Percentiles rank a stretch among this genome's conserved stretches.
phyloP scores from a whole-genome alignment of 2,797 vertebrate genomes.

The Lagorchestes hirsutus region DNA sequence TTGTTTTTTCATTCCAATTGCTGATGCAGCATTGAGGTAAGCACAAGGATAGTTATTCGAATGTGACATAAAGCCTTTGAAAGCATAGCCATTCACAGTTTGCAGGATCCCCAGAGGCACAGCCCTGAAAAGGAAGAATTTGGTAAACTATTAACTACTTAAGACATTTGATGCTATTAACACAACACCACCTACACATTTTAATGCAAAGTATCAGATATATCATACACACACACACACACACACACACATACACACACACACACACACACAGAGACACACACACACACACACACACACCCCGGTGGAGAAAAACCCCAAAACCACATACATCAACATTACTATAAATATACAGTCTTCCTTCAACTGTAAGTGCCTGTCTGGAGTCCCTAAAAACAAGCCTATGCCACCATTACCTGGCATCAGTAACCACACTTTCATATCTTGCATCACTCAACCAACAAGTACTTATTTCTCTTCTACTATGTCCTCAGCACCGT shows the following conservation, averaged over 20 bases:
- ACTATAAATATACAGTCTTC: neutral
- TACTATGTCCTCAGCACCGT: neutral
- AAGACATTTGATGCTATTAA: slow-evolving; percentile 50
- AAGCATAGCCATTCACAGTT: slow-evolving; percentile 92
- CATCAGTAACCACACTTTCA: neutral
- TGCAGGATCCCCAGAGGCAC: slow-evolving; percentile 92
- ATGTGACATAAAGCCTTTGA: slow-evolving; percentile 97
- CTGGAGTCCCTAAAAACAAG: neutral
- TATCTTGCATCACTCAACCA: neutral
- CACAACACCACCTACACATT: slow-evolving; percentile 31
- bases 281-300: too few relatives aligned
- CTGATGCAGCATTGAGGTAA: slow-evolving; percentile 97
- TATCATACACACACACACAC: too few relatives aligned
- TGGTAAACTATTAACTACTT: slow-evolving; percentile 40
- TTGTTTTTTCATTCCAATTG: slow-evolving; percentile 93
- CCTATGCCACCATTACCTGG: neutral
- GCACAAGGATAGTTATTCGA: slow-evolving; percentile 91
- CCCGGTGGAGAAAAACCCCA: neutral
- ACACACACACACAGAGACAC: too few relatives aligned
- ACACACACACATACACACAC: too few relatives aligned
- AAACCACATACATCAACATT: neutral
- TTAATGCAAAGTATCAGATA: neutral
- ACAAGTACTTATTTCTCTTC: neutral
- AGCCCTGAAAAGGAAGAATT: slow-evolving; percentile 88
- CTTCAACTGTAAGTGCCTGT: neutral